Evolutionary conservation across 2,113 vertebrate species (phyloP).

Genomic region (Lampris megalopsis): DNA sequence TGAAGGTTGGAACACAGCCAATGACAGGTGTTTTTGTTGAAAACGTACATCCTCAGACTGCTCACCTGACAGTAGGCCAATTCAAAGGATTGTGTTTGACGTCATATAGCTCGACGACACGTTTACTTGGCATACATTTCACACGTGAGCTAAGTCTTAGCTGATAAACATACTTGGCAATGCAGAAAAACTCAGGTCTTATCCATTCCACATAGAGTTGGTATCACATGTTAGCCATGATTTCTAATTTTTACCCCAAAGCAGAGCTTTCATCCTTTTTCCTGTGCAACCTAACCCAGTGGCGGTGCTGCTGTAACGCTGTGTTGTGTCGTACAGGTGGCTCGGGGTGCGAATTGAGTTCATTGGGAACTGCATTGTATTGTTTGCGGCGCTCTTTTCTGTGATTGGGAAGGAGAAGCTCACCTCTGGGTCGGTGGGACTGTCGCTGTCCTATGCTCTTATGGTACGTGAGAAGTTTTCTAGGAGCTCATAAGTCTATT

Average conservation of each 20-base stretch:
- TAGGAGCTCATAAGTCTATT: no score
- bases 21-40: not conserved
- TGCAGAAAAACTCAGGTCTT: no score
- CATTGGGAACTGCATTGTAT: slow-evolving; percentile 92
- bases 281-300: not conserved
- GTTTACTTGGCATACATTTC: not conserved
- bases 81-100: not conserved
- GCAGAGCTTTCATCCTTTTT: no score
- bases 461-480: slow-evolving; percentile 81
- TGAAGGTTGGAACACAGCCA: slow-evolving; percentile 16
- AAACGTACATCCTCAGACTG: not conserved
- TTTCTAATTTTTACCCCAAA: not conserved
- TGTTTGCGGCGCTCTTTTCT: slow-evolving; percentile 94
- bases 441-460: slow-evolving; percentile 94
- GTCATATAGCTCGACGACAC: not conserved
- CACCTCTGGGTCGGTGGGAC: slow-evolving; percentile 90
- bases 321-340: slow-evolving; percentile 85
- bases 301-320: not conserved
- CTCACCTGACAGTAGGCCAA: not conserved
- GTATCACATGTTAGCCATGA: not conserved
- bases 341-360: slow-evolving; percentile 92
- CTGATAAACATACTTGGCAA: no score
- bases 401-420: slow-evolving; percentile 87
- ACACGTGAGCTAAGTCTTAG: not conserved
- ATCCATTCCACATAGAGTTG: no score